Percentiles rank a stretch among this genome's conserved stretches.
Evolutionary conservation across 2,888 invertebrate genomes (phyloP).

Genomic region (Metalampra italica): DNA sequence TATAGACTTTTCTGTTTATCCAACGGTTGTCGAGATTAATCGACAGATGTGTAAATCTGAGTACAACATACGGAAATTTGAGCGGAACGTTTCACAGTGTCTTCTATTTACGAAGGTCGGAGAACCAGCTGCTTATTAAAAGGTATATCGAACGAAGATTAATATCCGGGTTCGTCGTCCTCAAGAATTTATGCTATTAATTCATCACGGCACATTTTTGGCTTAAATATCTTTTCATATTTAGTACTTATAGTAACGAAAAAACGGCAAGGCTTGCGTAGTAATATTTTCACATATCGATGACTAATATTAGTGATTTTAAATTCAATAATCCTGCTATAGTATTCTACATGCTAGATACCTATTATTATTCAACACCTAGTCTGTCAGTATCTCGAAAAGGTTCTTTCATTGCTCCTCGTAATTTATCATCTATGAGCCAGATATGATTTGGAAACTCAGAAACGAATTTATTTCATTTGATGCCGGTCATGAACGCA

Average conservation of each 20-base stretch:
- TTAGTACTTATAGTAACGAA: background rate
- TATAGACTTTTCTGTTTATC: no score
- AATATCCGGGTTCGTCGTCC: slow-evolving; percentile 24
- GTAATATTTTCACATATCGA: background rate
- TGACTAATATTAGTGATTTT: no score
- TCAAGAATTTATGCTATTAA: slow-evolving; percentile 23
- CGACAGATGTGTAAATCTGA: no score
- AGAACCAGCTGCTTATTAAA: background rate
- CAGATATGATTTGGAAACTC: background rate
- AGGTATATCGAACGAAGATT: slow-evolving; percentile 13
- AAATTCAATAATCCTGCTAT: no score
- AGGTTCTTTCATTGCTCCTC: background rate
- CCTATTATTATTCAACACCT: no score
- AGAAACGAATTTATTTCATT: background rate
- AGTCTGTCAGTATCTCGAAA: no score
- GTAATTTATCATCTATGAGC: background rate
- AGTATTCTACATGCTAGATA: no score
- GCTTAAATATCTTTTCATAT: slow-evolving; percentile 5
- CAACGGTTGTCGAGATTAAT: no score
- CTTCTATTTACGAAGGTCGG: background rate
- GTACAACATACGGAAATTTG: no score
- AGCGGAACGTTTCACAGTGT: background rate
- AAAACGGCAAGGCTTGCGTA: background rate
- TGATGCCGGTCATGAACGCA: no score
- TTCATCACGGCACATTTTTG: slow-evolving; percentile 28